A percentile compares a stretch with the other conserved stretches of the same genome.
Conservation (phyloP, 2,888 invertebrate genomes). For the Dryocosmus kuriphilus region DNA sequence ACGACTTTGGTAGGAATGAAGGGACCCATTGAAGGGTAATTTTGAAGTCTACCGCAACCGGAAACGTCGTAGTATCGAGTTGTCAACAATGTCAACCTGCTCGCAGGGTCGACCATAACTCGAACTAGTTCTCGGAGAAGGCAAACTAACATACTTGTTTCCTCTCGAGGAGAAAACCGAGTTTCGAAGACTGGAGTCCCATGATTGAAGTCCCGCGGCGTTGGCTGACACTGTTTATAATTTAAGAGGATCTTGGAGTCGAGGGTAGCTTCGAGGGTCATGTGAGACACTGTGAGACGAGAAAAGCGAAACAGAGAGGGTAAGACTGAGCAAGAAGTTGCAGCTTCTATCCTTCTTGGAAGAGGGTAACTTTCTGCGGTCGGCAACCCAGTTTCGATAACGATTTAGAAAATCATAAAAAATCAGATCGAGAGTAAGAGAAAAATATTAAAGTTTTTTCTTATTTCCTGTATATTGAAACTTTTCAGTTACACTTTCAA, state of each 20-base stretch:
- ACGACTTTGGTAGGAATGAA: background rate
- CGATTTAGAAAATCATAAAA: conserved; percentile 19
- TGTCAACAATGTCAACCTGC: conserved; percentile 29
- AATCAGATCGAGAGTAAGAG: too few species aligned
- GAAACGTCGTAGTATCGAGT: conserved; percentile 20
- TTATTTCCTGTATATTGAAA: too few species aligned
- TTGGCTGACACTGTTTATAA: conserved; percentile 72
- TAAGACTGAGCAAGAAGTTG: conserved; percentile 41
- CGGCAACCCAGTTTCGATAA: background rate
- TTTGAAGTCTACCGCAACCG: conserved; percentile 20
- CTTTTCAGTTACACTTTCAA: too few species aligned
- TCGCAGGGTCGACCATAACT: conserved; percentile 28
- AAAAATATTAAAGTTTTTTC: too few species aligned
- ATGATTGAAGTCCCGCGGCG: conserved; percentile 52
- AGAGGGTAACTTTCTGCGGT: conserved; percentile 14
- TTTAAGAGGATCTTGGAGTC: conserved; percentile 66
- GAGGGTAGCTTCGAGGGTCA: conserved; percentile 53
- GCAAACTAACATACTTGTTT: conserved; percentile 38
- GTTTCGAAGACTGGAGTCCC: conserved; percentile 47
- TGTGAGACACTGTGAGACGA: conserved; percentile 30
- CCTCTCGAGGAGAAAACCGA: conserved; percentile 14
- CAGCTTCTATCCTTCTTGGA: conserved; percentile 21
- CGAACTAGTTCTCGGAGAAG: conserved; percentile 16
- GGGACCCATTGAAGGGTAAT: background rate
- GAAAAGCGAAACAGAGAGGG: conserved; percentile 41